Conservation (phyloP, 2,888 invertebrate species). For the Amitus sp. region DNA sequence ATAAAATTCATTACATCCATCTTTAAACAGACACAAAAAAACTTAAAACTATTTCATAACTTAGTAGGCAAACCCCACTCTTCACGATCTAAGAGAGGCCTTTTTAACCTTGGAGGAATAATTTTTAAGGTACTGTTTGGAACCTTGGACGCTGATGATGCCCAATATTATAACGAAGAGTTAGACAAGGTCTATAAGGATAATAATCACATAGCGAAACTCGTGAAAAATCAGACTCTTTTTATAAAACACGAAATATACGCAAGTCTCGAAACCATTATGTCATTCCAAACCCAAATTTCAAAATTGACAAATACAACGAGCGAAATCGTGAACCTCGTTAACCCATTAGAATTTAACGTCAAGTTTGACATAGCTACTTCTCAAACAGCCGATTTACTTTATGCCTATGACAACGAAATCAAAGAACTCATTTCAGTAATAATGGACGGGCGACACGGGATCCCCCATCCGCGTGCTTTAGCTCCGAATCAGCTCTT, state of each 20-base stretch:
- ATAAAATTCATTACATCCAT: neutral
- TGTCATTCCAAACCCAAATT: neutral
- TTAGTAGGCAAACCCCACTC: too few relatives aligned
- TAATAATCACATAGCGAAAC: neutral
- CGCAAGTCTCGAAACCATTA: neutral
- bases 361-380: neutral
- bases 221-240: neutral
- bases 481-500: neutral
- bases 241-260: neutral
- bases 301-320: too few relatives aligned
- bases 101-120: conserved; percentile 41
- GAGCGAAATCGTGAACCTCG: too few relatives aligned
- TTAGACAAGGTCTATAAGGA: conserved; percentile 29
- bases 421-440: neutral
- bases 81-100: conserved; percentile 37
- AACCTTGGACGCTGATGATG: conserved; percentile 47
- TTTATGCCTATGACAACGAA: neutral
- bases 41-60: neutral
- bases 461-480: neutral
- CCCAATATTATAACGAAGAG: conserved; percentile 41
- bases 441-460: neutral
- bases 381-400: neutral
- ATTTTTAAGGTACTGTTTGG: conserved; percentile 47
- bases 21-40: neutral
- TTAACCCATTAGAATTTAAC: too few relatives aligned